phyloP scores from a whole-genome alignment of 2,888 invertebrate genomes.

The Sisyra nigra region DNA sequence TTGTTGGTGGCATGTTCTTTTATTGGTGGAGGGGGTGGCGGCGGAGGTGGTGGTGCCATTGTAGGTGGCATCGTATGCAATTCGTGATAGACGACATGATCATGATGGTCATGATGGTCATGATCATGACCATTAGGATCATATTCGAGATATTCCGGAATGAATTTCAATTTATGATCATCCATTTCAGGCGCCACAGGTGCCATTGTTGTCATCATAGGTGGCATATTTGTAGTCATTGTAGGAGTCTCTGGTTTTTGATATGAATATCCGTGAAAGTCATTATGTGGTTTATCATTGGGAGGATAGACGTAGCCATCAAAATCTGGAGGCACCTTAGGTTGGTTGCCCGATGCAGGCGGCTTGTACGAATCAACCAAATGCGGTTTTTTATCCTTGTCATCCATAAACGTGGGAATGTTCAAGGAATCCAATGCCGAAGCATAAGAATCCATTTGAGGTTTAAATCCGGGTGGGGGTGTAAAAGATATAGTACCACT shows the following conservation, averaged over 20 bases:
- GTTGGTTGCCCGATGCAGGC: constrained; percentile 17
- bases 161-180: neutral
- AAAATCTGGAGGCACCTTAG: constrained; percentile 6
- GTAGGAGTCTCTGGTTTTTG: neutral
- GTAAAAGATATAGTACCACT: constrained; percentile 4
- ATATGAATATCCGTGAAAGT: neutral
- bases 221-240: neutral
- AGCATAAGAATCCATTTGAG: constrained; percentile 1
- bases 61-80: constrained; percentile 24
- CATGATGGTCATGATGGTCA: constrained; percentile 17
- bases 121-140: constrained; percentile 11
- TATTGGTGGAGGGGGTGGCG: constrained; percentile 29
- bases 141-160: constrained; percentile 13
- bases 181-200: neutral
- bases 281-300: constrained; percentile 15
- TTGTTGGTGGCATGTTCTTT: constrained; percentile 40
- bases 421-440: neutral
- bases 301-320: constrained; percentile 21
- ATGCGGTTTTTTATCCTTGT: constrained; percentile 19
- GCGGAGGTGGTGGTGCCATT: constrained; percentile 21
- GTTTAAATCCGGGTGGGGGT: constrained; percentile 3
- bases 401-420: constrained; percentile 13
- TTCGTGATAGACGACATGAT: constrained; percentile 24
- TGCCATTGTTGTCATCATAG: neutral
- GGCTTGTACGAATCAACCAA: constrained; percentile 27